These are phyloP conservation scores for Colistium nudipinnis DNA, from an alignment of 2,113 vertebrate genomes.

Conservation along the genomic window DNA sequence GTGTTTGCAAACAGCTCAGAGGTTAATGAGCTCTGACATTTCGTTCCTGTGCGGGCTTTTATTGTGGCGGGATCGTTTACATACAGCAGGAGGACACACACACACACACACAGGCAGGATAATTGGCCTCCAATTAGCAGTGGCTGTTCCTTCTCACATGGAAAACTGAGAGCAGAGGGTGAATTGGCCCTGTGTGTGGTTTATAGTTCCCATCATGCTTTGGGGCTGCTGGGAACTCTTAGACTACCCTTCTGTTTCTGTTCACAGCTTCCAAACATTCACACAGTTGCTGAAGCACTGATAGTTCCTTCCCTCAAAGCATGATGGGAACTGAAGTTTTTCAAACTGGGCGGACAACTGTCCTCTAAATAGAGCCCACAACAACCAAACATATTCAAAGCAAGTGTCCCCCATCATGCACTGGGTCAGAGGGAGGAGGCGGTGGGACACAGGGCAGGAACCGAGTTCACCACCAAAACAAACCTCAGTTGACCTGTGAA, in stretches of 20 bases:
- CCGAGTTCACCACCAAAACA: too few species aligned
- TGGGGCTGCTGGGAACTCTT: slow-evolving; percentile 16
- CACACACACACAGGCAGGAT: neutral
- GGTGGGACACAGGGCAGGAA: too few species aligned
- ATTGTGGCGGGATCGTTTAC: slow-evolving; percentile 56
- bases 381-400: too few species aligned
- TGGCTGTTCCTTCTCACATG: slow-evolving; percentile 25
- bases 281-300: too few species aligned
- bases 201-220: slow-evolving; percentile 46
- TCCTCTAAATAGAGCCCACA: too few species aligned
- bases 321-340: too few species aligned
- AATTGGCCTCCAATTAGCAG: slow-evolving; percentile 40
- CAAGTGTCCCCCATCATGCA: too few species aligned
- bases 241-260: neutral
- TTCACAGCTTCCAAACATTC: too few species aligned
- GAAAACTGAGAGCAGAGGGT: slow-evolving; percentile 16
- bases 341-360: too few species aligned
- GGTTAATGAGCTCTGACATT: slow-evolving; percentile 50
- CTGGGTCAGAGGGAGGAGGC: too few species aligned
- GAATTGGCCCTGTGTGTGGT: slow-evolving; percentile 25
- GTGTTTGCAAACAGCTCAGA: slow-evolving; percentile 13
- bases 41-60: slow-evolving; percentile 46
- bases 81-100: slow-evolving; percentile 56
- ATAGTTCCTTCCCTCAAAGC: too few species aligned
- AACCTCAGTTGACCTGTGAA: too few species aligned